A percentile compares a stretch with the other conserved stretches of the same genome.
These are phyloP conservation scores for Peromyscus attwateri DNA, from an alignment of 2,797 vertebrate species.

Conservation along the genomic window DNA sequence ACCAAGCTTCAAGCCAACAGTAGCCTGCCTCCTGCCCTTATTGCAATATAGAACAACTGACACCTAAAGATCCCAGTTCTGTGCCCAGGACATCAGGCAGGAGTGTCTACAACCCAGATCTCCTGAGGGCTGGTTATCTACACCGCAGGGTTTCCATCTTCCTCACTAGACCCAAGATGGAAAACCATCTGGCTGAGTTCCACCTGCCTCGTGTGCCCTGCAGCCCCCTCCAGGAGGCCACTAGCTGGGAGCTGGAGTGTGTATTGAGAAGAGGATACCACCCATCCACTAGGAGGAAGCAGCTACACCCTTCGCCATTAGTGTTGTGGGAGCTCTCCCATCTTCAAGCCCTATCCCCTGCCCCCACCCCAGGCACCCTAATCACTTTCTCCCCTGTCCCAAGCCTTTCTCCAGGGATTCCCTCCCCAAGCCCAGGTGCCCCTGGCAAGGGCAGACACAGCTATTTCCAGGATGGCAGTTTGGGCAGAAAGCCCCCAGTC, in stretches of 20 bases:
- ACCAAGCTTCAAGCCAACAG: neutral
- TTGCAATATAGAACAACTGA: neutral
- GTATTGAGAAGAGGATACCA: neutral
- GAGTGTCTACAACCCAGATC: neutral
- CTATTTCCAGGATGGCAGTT: slow-evolving; percentile 61
- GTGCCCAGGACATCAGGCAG: neutral
- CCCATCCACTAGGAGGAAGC: neutral
- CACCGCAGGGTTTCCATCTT: neutral
- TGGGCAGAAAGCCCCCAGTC: neutral
- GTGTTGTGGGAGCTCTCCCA: slow-evolving; percentile 8
- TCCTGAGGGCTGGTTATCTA: neutral
- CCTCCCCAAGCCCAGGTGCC: neutral
- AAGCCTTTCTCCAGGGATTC: slow-evolving; percentile 59
- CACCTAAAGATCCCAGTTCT: neutral
- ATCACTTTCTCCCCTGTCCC: slow-evolving; percentile 57
- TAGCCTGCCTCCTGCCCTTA: neutral
- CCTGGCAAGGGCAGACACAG: slow-evolving; percentile 25
- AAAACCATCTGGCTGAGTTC: slow-evolving; percentile 59
- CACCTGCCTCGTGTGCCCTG: slow-evolving; percentile 6
- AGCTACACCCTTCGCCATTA: neutral
- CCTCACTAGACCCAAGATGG: neutral
- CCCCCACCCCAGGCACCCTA: slow-evolving; percentile 1
- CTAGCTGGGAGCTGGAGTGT: neutral
- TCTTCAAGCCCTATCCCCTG: neutral
- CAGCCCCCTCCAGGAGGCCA: neutral